Percentiles rank a stretch among this genome's conserved stretches.
These are phyloP conservation scores for Lamprotornis superbus DNA, from an alignment of 2,113 vertebrate genomes.

Conservation along the genomic window DNA sequence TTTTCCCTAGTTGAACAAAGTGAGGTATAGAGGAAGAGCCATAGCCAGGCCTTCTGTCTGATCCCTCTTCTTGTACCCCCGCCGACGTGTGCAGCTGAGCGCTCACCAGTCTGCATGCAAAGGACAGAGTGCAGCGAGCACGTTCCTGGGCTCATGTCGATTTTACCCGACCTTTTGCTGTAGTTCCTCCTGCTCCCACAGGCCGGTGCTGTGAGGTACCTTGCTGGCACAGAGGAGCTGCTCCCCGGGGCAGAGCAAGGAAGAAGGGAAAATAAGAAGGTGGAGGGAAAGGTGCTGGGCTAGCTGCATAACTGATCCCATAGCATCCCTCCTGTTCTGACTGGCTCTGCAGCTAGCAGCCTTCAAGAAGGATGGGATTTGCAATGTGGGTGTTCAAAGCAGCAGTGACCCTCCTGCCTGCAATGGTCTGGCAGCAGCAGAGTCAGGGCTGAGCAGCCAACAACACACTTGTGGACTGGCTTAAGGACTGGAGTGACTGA, in stretches of 20 bases:
- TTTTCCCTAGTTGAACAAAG: not conserved
- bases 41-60: not conserved
- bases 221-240: not conserved
- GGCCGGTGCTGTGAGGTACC: not conserved
- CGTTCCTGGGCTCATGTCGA: accelerated
- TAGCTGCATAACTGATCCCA: not conserved
- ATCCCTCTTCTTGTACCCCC: not conserved
- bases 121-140: accelerated
- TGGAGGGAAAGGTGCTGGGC: not conserved
- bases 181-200: conserved; percentile 10
- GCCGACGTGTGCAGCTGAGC: accelerated
- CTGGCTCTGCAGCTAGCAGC: not conserved
- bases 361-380: not conserved
- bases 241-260: not conserved
- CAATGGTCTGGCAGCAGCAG: accelerated
- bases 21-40: not conserved
- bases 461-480: accelerated
- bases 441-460: not conserved
- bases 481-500: not conserved
- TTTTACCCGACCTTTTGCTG: not conserved
- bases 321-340: not conserved
- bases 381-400: not conserved
- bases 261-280: not conserved
- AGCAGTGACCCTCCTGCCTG: not conserved
- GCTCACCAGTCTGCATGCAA: not conserved